Evolutionary conservation across 1,140 invertebrate species (phyloP).

Genomic region (Thereuonema tuberculata): DNA sequence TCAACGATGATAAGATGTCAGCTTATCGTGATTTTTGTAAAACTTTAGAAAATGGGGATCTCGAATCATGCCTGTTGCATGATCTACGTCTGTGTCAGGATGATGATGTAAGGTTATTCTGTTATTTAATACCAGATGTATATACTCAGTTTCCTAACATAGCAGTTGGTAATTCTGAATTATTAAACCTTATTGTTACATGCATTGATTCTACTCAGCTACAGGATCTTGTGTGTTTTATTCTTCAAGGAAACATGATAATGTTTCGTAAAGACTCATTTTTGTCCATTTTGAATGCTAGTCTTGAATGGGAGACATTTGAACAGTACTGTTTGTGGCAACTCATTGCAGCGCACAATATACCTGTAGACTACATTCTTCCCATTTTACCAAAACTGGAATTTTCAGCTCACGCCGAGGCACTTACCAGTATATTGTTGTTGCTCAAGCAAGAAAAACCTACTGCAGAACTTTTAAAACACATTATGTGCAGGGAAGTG

Average conservation of each 20-base stretch:
- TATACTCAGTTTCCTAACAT: conserved; percentile 76
- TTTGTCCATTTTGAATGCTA: conserved; percentile 44
- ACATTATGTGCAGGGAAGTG: conserved; percentile 62
- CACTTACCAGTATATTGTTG: conserved; percentile 74
- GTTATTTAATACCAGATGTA: conserved; percentile 79
- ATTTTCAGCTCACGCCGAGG: conserved; percentile 68
- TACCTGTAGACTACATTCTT: conserved; percentile 74
- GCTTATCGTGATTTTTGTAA: conserved; percentile 74
- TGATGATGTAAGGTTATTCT: conserved; percentile 69
- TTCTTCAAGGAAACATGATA: conserved; percentile 64
- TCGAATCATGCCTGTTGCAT: conserved; percentile 54
- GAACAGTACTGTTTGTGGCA: conserved; percentile 96
- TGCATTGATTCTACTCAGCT: conserved; percentile 76
- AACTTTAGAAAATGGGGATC: conserved; percentile 47
- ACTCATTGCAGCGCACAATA: conserved; percentile 78
- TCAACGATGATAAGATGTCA: conserved; percentile 60
- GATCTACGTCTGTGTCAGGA: conserved; percentile 75
- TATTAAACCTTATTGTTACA: conserved; percentile 73
- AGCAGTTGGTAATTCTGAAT: conserved; percentile 65
- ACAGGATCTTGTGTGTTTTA: conserved; percentile 74
- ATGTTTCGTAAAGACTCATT: conserved; percentile 40
- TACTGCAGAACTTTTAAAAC: conserved; percentile 65
- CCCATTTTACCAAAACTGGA: conserved; percentile 80
- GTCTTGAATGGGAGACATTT: conserved; percentile 87
- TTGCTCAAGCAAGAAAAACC: conserved; percentile 88